phyloP scores from a whole-genome alignment of 2,888 invertebrate genomes.

The Dorcus hopei region DNA sequence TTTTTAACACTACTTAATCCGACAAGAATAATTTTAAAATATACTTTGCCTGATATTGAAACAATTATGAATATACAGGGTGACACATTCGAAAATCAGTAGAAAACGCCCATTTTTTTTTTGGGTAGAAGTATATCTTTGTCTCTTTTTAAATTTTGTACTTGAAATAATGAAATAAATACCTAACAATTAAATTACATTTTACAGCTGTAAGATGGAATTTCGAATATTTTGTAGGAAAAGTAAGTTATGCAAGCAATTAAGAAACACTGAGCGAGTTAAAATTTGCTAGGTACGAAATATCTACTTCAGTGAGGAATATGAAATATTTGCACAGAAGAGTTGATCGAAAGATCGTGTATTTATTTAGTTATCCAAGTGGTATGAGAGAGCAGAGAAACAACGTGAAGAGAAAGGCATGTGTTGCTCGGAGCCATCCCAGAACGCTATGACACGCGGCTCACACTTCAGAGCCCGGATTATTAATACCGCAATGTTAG shows the following conservation, averaged over 20 bases:
- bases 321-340: background rate
- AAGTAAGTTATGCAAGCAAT: too few species aligned
- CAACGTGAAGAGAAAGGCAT: background rate
- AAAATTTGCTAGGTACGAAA: too few species aligned
- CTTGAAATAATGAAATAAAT: too few species aligned
- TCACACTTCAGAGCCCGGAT: slow-evolving; percentile 29
- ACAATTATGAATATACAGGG: background rate
- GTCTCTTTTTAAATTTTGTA: background rate
- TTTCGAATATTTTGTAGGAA: too few species aligned
- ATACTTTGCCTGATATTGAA: background rate
- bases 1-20: slow-evolving; percentile 29
- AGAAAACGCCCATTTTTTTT: too few species aligned
- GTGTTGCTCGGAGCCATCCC: slow-evolving; percentile 1
- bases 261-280: too few species aligned
- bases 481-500: slow-evolving; percentile 34
- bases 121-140: background rate
- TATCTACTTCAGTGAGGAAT: too few species aligned
- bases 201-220: too few species aligned
- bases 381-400: background rate
- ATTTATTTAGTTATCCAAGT: background rate
- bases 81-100: too few species aligned
- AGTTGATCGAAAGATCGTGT: background rate
- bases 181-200: too few species aligned
- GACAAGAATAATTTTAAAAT: slow-evolving; percentile 26
- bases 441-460: slow-evolving; percentile 14